Evolutionary conservation across 2,888 invertebrate species (phyloP).

Genomic region (Seira sanloemensis): DNA sequence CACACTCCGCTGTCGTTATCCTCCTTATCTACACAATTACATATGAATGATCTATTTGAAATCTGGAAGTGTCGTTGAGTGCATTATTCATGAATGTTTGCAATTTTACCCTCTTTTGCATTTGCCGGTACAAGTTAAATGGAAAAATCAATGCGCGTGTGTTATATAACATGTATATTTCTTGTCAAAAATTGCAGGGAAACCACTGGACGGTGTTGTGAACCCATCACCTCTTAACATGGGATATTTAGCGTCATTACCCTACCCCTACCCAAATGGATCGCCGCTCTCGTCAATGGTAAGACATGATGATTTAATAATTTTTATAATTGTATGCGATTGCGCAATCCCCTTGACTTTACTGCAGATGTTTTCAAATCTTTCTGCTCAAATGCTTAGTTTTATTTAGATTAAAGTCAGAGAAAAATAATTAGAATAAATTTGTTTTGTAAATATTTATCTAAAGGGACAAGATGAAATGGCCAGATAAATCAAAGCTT

Average conservation of each 20-base stretch:
- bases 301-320: conserved; percentile 44
- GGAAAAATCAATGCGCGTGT: background rate
- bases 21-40: conserved; percentile 65
- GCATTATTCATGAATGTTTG: conserved; percentile 65
- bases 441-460: background rate
- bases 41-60: conserved; percentile 63
- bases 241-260: conserved; percentile 71
- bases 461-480: background rate
- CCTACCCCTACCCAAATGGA: conserved; percentile 73
- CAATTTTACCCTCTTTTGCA: conserved; percentile 33
- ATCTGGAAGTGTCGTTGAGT: conserved; percentile 64
- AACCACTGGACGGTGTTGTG: conserved; percentile 72
- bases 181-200: conserved; percentile 66
- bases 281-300: conserved; percentile 73
- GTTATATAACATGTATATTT: conserved; percentile 27
- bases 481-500: no score
- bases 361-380: background rate
- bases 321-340: background rate
- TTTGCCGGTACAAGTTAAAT: conserved; percentile 1
- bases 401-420: background rate
- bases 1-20: conserved; percentile 67
- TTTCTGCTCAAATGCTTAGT: background rate
- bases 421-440: background rate
- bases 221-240: conserved; percentile 73
- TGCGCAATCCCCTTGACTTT: background rate